Base-by-base conservation (phyloP, 2,888 invertebrate species). In the Lamproptera curius region DNA sequence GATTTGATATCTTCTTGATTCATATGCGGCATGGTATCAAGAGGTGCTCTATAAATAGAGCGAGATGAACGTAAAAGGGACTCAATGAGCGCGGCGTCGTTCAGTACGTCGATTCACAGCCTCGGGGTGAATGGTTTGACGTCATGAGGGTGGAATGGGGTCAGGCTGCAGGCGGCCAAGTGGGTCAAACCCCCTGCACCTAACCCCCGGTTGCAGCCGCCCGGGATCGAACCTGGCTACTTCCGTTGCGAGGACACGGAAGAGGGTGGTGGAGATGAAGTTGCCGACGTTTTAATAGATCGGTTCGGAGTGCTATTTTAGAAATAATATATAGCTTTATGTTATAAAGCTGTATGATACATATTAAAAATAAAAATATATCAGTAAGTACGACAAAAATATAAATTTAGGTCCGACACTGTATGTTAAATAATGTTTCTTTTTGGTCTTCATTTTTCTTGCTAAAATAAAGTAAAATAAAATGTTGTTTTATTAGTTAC, bases 121-220 rank as follows among this genome's bases (percentile, higher is more conserved):
- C 62, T 63, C 70, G 73, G 77, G 77, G 73, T 83, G 83, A 86
- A 83, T 84, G 77, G 51, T 67, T 57, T 87, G 87, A 87, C 87
- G 86, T 87, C 85, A 87, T 72, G 61, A 65, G 45, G 49, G n/a
- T n/a, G 68, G 82, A 80, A 72, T 82, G 71, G 81, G 81, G 67
- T 61, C 79, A 81, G 76, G 75, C 68, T 78, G 76, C 80, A 81
- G 79, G 80, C 73, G 72, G 56, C 51, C 58, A 84, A 81, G 47
- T 82, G 59, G 86, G 85, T 83, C 84, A 76, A 52, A 28, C 6
- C 28, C 41, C 56, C 57, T 70, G 70, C 56, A 61, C 63, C 65
- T 67, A n/a, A 56, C 56, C 54, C 46, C 48, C 56, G 52, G 50
- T n/a, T 35, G 39, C 38, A 40, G 41, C 43, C 16, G 31, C 31